Percentiles rank a stretch among this genome's conserved stretches.
Conservation (phyloP, 1,140 invertebrate species). For the Drosophila miranda region DNA sequence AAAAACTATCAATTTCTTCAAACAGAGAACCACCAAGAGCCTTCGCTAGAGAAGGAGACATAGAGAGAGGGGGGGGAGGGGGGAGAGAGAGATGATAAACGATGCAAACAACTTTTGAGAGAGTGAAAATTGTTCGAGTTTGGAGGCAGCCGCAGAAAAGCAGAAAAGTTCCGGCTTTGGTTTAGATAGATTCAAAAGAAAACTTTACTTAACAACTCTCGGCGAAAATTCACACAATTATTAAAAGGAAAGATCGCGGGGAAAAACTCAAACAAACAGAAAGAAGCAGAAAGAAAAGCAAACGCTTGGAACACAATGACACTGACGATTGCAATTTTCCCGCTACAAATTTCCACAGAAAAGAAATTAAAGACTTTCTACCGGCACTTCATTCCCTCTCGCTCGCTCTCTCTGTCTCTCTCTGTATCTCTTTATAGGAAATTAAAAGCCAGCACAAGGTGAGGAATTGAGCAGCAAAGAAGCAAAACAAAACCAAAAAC, state of each 20-base stretch:
- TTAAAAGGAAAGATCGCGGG: constrained; percentile 32
- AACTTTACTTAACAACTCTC: constrained; percentile 37
- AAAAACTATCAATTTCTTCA: constrained; percentile 37
- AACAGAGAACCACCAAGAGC: background rate
- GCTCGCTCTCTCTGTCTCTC: no score
- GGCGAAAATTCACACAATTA: constrained; percentile 55
- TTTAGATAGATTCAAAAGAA: constrained; percentile 23
- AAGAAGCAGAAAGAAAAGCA: constrained; percentile 23
- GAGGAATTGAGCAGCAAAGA: constrained; percentile 19
- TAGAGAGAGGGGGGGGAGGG: background rate
- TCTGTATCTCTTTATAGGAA: constrained; percentile 37
- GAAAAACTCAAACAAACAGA: constrained; percentile 33
- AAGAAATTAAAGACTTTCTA: constrained; percentile 71
- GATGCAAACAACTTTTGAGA: constrained; percentile 25
- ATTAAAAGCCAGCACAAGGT: constrained; percentile 51
- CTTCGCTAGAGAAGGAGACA: background rate
- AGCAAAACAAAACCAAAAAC: no score
- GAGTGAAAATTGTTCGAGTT: constrained; percentile 33
- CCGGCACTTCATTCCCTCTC: constrained; percentile 24
- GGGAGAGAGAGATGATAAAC: constrained; percentile 35
- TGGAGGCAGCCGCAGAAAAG: constrained; percentile 31
- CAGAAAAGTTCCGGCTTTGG: constrained; percentile 60
- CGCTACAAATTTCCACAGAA: constrained; percentile 57
- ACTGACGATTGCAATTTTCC: constrained; percentile 62
- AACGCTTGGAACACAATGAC: constrained; percentile 46